These are phyloP conservation scores for Muntiacus reevesi DNA, from an alignment of 2,113 vertebrate species.

Conservation along the genomic window DNA sequence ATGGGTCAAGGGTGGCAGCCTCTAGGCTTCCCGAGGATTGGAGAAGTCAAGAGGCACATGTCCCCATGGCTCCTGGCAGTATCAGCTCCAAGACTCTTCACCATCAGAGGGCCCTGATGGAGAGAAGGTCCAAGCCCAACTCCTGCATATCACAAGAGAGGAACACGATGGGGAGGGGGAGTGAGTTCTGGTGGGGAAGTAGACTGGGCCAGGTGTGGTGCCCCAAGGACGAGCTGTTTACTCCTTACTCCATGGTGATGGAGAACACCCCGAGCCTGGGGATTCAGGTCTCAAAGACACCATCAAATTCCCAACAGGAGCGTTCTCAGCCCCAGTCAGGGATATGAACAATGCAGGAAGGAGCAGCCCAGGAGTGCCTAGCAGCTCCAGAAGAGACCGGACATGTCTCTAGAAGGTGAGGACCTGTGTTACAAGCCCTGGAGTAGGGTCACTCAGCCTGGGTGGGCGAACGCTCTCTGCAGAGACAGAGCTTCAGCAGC, in stretches of 20 bases:
- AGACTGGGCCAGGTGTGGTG: neutral
- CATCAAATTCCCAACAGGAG: neutral
- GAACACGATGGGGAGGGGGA: neutral
- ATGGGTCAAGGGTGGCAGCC: too few species aligned
- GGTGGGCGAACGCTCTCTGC: rapidly evolving
- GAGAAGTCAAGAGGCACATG: neutral
- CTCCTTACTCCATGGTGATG: neutral
- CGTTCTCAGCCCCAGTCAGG: neutral
- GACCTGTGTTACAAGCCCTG: neutral
- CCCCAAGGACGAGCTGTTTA: neutral
- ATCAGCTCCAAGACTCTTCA: neutral
- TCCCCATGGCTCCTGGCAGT: rapidly evolving
- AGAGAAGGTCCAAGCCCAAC: neutral
- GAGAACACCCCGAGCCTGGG: neutral
- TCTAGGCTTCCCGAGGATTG: too few species aligned
- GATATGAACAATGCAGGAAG: neutral
- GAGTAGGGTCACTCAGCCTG: too few species aligned
- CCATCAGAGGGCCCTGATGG: neutral
- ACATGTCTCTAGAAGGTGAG: neutral
- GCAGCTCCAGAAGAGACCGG: neutral
- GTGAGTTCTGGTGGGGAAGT: neutral
- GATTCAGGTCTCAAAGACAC: neutral
- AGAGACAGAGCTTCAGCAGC: neutral
- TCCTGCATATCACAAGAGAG: neutral
- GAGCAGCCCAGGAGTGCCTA: neutral